Conservation (phyloP, 2,113 vertebrate species). For the Gracilinanus agilis region DNA sequence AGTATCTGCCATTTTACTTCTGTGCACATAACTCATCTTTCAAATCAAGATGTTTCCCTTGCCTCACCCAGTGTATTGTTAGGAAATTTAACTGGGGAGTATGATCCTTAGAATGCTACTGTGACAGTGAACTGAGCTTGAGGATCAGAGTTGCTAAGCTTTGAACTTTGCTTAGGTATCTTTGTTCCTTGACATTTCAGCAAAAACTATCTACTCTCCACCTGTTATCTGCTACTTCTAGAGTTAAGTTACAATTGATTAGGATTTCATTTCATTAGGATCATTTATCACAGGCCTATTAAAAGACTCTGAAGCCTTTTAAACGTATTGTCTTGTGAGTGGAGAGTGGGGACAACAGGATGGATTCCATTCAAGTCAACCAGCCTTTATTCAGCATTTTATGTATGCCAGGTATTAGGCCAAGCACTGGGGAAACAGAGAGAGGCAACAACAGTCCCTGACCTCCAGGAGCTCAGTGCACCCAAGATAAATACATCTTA, state of each 20-base stretch:
- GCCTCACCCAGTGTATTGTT: fast-evolving
- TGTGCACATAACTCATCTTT: fast-evolving
- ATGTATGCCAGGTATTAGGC: fast-evolving
- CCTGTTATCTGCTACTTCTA: neutral
- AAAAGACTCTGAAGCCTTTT: neutral
- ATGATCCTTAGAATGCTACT: neutral
- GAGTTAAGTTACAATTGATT: neutral
- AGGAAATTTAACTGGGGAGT: neutral
- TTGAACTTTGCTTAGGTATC: too few relatives aligned
- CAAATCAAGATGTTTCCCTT: neutral
- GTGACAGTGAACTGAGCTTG: neutral
- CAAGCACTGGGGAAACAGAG: neutral
- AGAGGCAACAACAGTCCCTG: neutral
- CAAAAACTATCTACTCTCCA: fast-evolving
- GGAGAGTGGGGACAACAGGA: neutral
- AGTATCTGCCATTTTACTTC: slow-evolving; percentile 5
- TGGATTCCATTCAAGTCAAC: neutral
- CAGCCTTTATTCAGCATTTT: fast-evolving
- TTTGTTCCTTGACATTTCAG: too few relatives aligned
- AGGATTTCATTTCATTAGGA: fast-evolving
- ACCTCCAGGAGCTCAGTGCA: neutral
- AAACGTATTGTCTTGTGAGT: fast-evolving
- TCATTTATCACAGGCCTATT: neutral
- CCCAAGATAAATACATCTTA: neutral
- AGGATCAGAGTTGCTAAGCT: neutral